phyloP scores from a whole-genome alignment of 2,888 invertebrate species.

The Drosophila neoperkinsi region DNA sequence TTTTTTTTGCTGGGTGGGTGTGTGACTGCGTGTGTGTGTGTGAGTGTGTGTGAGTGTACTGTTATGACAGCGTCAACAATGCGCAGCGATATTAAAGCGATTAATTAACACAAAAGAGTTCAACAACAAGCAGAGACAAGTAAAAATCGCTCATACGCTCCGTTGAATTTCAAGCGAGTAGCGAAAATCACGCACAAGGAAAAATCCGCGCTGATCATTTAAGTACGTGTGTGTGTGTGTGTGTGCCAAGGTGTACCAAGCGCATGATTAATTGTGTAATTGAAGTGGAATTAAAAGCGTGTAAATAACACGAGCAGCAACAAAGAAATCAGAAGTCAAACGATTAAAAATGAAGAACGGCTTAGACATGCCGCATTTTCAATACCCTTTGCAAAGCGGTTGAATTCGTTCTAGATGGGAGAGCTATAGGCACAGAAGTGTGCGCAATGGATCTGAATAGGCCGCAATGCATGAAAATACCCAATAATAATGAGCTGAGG shows the following conservation, averaged over 20 bases:
- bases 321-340: slow-evolving; percentile 25
- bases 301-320: slow-evolving; percentile 40
- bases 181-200: slow-evolving; percentile 62
- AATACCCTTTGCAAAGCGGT: not conserved
- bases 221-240: slow-evolving; percentile 25
- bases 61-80: slow-evolving; percentile 76
- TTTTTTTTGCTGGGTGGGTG: slow-evolving; percentile 25
- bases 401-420: too few relatives aligned
- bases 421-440: too few relatives aligned
- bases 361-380: not conserved
- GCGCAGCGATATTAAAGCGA: slow-evolving; percentile 74
- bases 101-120: slow-evolving; percentile 79
- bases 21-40: slow-evolving; percentile 12
- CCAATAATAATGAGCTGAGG: not conserved
- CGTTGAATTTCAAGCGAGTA: slow-evolving; percentile 60
- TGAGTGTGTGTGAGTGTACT: slow-evolving; percentile 24
- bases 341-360: not conserved
- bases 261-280: slow-evolving; percentile 78
- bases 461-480: not conserved
- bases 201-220: slow-evolving; percentile 37
- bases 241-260: slow-evolving; percentile 74
- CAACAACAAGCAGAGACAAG: slow-evolving; percentile 67
- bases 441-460: too few relatives aligned
- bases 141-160: slow-evolving; percentile 77
- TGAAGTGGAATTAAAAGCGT: slow-evolving; percentile 76